phyloP scores from a whole-genome alignment of 2,113 vertebrate genomes.

The Varanus komodoensis region DNA sequence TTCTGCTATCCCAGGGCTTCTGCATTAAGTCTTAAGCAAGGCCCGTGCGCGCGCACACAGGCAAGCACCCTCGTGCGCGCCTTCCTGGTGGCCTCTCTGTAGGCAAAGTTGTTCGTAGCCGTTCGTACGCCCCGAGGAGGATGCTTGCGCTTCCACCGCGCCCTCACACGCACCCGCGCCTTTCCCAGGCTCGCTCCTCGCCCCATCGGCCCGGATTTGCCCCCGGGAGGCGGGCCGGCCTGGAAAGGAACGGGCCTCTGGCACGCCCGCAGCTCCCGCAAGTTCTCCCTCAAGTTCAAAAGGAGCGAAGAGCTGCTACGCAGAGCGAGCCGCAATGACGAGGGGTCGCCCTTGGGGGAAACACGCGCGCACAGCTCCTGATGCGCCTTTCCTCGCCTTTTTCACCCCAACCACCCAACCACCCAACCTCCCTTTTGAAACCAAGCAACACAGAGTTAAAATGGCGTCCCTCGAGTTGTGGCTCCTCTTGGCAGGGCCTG shows the following conservation, averaged over 20 bases:
- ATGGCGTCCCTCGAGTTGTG: conserved; percentile 63
- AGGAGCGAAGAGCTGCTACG: not conserved
- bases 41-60: no score
- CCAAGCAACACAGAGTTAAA: conserved; percentile 45
- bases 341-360: not conserved
- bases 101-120: not conserved
- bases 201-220: not conserved
- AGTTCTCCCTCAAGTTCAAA: not conserved
- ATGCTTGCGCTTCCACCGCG: not conserved
- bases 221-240: not conserved
- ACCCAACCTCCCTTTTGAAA: not conserved
- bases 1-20: not conserved
- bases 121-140: not conserved
- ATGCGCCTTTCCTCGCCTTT: not conserved
- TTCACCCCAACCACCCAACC: no score
- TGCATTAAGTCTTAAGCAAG: no score
- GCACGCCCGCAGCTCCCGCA: not conserved
- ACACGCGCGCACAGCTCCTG: not conserved
- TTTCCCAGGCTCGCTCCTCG: not conserved
- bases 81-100: not conserved
- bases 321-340: not conserved
- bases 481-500: conserved; percentile 19
- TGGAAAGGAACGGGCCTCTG: not conserved
- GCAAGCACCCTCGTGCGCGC: not conserved
- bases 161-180: no score